A percentile compares a stretch with the other conserved stretches of the same genome.
phyloP scores from a whole-genome alignment of 2,888 invertebrate species.

The Cerastis rubricosa region DNA sequence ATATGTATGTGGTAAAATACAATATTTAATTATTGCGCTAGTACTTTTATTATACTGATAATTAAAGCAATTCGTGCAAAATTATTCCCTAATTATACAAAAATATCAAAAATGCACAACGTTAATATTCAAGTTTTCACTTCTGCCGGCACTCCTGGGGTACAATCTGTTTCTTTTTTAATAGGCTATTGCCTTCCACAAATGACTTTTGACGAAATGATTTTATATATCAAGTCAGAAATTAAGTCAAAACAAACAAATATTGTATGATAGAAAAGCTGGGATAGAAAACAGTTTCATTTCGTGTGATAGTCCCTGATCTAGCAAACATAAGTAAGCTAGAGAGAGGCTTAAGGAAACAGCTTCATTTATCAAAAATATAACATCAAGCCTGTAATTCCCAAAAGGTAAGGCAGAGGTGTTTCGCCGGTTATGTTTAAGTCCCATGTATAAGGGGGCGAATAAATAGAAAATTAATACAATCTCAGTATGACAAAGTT shows the following conservation, averaged over 20 bases:
- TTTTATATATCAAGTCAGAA: neutral
- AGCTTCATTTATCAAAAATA: neutral
- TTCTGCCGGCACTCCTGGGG: too few species aligned
- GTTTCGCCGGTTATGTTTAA: neutral
- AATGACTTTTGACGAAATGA: neutral
- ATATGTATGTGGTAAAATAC: too few species aligned
- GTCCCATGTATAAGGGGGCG: neutral
- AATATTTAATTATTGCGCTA: too few species aligned
- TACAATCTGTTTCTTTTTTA: too few species aligned
- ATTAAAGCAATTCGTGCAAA: too few species aligned
- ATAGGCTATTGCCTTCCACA: neutral
- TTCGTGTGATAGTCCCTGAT: neutral
- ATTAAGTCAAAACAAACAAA: neutral
- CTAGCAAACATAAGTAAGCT: neutral
- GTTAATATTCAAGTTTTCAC: too few species aligned
- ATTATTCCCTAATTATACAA: too few species aligned
- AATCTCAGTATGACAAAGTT: neutral
- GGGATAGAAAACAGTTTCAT: neutral
- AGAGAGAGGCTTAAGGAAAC: neutral
- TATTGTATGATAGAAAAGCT: neutral
- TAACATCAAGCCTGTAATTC: neutral
- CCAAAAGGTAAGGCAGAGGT: neutral
- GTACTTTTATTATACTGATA: too few species aligned
- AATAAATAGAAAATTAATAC: neutral
- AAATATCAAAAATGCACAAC: too few species aligned